Base-by-base conservation (phyloP, 2,113 vertebrate species). In the Piliocolobus tephrosceles region DNA sequence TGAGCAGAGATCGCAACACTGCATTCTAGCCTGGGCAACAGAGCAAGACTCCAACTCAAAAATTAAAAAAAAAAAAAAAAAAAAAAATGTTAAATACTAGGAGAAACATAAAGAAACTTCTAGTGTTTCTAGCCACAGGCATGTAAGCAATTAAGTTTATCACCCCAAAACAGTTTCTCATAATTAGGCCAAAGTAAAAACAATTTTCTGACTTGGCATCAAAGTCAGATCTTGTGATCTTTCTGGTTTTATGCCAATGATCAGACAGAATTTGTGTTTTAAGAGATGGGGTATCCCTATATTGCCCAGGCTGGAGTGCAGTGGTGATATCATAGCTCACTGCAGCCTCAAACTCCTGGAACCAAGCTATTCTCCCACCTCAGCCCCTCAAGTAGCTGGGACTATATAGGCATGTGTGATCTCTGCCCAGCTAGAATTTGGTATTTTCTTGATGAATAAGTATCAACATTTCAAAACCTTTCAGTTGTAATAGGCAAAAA, bases 101-200 rank as follows among this genome's bases (percentile, higher is more conserved):
- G 55, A 86, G 18, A 90, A 90, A 92, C n/a, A 17, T 50, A 81
- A 90, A 96, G 45, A 72, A 95, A 95, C 93, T 64, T 91, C 57
- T 50, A 88, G 45, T 84, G 85, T 94, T 91, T 89, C 72, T 73
- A 96, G 78, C 40, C 72, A 93, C 30, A 47, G 68, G 25, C 22
- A 57, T 45, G 82, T 68, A 35, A 78, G n/a, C 79, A 96, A 89
- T 50, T 88, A 90, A 95, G 40, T 84, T 73, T 66, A 90, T 58
- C 52, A 96, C 9, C 8, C 68, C 23, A 5, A 27, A 94, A 84
- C 1, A 91, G 70, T 91, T 95, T 90, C 86, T 96, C 23, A 86
- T 55, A 84, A 95, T 79, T 92, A 91, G 32, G 47, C 17, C 73
- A 86, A 81, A 94, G 57, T 73, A 88, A 90, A 96, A 89, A 79